Base-by-base conservation (phyloP, 2,113 vertebrate species). In the Catharus minimus region DNA sequence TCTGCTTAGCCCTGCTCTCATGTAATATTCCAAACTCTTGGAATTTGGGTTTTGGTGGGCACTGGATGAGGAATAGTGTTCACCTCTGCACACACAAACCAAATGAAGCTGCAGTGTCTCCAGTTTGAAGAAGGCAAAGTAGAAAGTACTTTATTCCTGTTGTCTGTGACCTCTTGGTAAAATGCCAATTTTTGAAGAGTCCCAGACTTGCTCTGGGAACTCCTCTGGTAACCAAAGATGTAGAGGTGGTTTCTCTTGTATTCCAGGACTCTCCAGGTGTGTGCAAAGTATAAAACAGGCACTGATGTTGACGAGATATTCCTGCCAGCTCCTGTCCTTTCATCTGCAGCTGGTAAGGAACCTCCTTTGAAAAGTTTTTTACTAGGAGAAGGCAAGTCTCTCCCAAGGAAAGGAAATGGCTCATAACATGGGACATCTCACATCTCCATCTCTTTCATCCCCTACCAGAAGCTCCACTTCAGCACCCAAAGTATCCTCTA, bases 401-500 rank as follows among this genome's bases (percentile, higher is more conserved):
- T 89, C 56, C 66, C 71, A 82, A 91, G 85, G 71, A 82, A 77
- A 77, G 89, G 88, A 94, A 88, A 83, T 62, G 55, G 71, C 79
- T 92, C 27, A 27, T 82, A 73, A 69, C 33, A 61, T 39, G 55
- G 85, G 62, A 60, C 78, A 65, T 90, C 84, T 94, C 74, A 23
- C 68, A 79, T 92, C 81, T 84, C 74, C 62, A 89, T 92, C 91
- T 91, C 92, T 96, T 90, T 95, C 77, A 92, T 89, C 72, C 87
- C 14, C 43, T 91, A 89, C 85, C 75, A 92, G 88, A 77, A 84
- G 30, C 78, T 85, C 46, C 13, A 13, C 81, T 91, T 87, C 27
- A 57, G 55, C 44, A 11, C 58, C 58, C 66, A 32, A 73, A 71
- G 23, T 72, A 47, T 84, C 84, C 74, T 91, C 10, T 4, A 82